A percentile compares a stretch with the other conserved stretches of the same genome.
Conservation (phyloP, 2,888 invertebrate genomes). For the Pristionchus maxplancki region DNA sequence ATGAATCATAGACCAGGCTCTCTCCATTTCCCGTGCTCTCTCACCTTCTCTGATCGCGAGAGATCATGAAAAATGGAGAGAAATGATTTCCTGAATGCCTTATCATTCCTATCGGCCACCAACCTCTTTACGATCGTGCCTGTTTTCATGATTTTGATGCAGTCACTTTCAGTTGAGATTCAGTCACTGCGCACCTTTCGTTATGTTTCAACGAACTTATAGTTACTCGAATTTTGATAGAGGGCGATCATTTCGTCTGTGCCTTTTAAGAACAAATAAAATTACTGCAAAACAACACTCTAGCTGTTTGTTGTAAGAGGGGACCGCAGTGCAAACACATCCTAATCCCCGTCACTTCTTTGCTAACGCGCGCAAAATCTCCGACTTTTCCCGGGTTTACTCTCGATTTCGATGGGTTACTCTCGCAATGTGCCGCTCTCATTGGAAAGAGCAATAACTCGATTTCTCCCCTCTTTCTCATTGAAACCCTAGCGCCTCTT, state of each 20-base stretch:
- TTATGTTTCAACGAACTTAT: no score
- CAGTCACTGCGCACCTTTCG: background rate
- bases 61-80: background rate
- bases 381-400: conserved; percentile 18
- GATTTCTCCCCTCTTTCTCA: background rate
- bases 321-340: background rate
- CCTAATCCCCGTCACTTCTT: background rate
- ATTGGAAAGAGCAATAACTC: background rate
- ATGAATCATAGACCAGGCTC: background rate
- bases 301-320: background rate
- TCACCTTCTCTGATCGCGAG: background rate
- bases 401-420: background rate
- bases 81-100: background rate
- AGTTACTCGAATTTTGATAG: background rate
- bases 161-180: background rate
- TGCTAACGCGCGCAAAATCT: background rate
- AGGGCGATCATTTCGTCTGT: no score
- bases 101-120: background rate
- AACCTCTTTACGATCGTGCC: background rate
- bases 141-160: background rate
- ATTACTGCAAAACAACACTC: background rate
- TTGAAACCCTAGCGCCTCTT: background rate
- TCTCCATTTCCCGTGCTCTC: background rate
- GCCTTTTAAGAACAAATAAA: background rate
- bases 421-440: background rate